Percentiles rank a stretch among this genome's conserved stretches.
These are phyloP conservation scores for Allophyes oxyacanthae DNA, from an alignment of 2,888 invertebrate genomes.

Conservation along the genomic window DNA sequence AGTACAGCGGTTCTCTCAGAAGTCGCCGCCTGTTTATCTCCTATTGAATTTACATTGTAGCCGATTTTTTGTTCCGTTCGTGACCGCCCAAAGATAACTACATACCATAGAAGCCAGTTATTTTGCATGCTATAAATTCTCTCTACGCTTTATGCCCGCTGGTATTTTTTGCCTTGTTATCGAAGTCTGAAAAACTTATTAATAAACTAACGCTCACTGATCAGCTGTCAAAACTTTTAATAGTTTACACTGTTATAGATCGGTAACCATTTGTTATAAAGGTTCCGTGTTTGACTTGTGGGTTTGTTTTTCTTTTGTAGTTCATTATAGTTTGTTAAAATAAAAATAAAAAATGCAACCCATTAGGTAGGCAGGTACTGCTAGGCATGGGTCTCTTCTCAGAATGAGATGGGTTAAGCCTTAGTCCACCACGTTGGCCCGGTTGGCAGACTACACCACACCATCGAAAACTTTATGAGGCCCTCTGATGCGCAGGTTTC, in stretches of 20 bases:
- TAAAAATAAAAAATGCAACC: too few relatives aligned
- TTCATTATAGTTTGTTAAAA: too few relatives aligned
- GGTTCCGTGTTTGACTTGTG: constrained; percentile 7
- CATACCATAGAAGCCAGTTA: constrained; percentile 43
- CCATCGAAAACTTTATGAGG: too few relatives aligned
- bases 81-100: constrained; percentile 60
- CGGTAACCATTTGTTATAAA: constrained; percentile 35
- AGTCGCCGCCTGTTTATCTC: constrained; percentile 46
- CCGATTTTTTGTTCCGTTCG: constrained; percentile 63
- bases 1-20: constrained; percentile 36
- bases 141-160: constrained; percentile 62
- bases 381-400: too few relatives aligned
- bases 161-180: constrained; percentile 68
- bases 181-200: constrained; percentile 39
- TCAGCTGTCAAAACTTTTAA: constrained; percentile 54
- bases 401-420: too few relatives aligned
- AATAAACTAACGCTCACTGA: constrained; percentile 42
- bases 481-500: too few relatives aligned
- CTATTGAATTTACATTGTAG: constrained; percentile 71
- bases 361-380: too few relatives aligned
- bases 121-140: constrained; percentile 63
- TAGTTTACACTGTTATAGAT: constrained; percentile 47
- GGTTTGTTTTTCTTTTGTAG: not conserved
- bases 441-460: too few relatives aligned
- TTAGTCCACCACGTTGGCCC: too few relatives aligned